A percentile compares a stretch with the other conserved stretches of the same genome.
These are phyloP conservation scores for Ectropis crepuscularia DNA, from an alignment of 2,888 invertebrate species.

Conservation along the genomic window DNA sequence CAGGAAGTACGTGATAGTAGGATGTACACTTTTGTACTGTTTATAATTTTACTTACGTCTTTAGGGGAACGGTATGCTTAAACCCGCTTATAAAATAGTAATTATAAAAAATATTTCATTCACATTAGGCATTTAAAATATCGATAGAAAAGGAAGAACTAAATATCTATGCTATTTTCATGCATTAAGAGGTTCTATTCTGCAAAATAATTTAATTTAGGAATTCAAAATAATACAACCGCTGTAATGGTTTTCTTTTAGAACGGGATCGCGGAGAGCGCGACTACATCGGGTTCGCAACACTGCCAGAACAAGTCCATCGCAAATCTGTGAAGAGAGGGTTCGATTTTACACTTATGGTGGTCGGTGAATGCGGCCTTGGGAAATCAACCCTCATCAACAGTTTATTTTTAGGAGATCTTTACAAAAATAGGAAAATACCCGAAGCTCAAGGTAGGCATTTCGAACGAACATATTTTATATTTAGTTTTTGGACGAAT, in stretches of 20 bases:
- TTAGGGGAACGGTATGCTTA: slow-evolving; percentile 17
- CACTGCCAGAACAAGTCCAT: slow-evolving; percentile 97
- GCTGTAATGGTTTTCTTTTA: slow-evolving; percentile 46
- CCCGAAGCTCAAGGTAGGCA: slow-evolving; percentile 88
- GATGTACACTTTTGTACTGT: slow-evolving; percentile 36
- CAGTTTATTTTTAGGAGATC: slow-evolving; percentile 96
- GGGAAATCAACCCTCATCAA: slow-evolving; percentile 98
- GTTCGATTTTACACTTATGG: slow-evolving; percentile 98
- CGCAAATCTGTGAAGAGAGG: slow-evolving; percentile 98
- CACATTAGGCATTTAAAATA: too few relatives aligned
- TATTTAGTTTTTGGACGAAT: background rate
- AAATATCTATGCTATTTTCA: too few relatives aligned
- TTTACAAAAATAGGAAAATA: slow-evolving; percentile 93
- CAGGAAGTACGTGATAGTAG: slow-evolving; percentile 37
- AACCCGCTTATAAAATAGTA: background rate
- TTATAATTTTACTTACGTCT: slow-evolving; percentile 27
- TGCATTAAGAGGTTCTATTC: too few relatives aligned
- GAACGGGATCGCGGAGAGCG: slow-evolving; percentile 86
- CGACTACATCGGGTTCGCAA: slow-evolving; percentile 97
- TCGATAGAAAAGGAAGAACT: too few relatives aligned
- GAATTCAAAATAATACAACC: too few relatives aligned
- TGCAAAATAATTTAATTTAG: too few relatives aligned
- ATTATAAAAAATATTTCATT: too few relatives aligned
- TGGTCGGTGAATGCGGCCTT: slow-evolving; percentile 96
- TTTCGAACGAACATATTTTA: background rate